Evolutionary conservation across 2,113 vertebrate genomes (phyloP), one percentile per base, ranked within the genome.

Genomic region (Isurus oxyrinchus): DNA sequence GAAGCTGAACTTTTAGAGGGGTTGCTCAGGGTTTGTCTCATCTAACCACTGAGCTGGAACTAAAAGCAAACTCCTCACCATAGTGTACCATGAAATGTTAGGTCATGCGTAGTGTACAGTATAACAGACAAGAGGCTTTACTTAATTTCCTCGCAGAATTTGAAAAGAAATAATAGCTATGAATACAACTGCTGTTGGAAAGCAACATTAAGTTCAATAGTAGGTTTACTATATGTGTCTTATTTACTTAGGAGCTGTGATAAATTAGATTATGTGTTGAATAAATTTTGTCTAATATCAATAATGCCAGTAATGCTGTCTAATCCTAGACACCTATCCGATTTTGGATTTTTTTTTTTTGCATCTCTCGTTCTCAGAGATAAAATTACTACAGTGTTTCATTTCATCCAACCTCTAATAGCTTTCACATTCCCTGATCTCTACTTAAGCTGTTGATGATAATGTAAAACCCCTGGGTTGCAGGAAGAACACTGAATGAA

Each of bases 401-500:
- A 67, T 66, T 69, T 95, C n/a, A 95, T 69, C 93, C 44, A 53
- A 72, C 25, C 49, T 76, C 44, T 95, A 55, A 55, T 53, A 67
- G 59, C 93, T 69, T 49, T 95, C 44, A 95, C 67, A 95, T 72
- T 95, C 66, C 49, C 94, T 95, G 94, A 72, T 76, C 66, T 95
- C 27, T 55, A 72, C 49, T 95, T 95, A 49, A 91, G 88, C 88
- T 91, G 88, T 91, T 91, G 55, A 91, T 91, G 88, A 91, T 72
- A 55, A 76, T 72, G 94, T 76, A 95, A 95, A 63, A 72, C 94
- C 67, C 67, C 67, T 95, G 94, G 94, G 67, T 53, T 95, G 94
- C 94, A 72, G 25, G 66, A 72, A 95, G 94, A 67, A 95, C 44
- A 72, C 11, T 95, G 94, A 72, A 95, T 95, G 94, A 95, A 95